phyloP scores from a whole-genome alignment of 2,113 vertebrate genomes.

The Mohoua ochrocephala region DNA sequence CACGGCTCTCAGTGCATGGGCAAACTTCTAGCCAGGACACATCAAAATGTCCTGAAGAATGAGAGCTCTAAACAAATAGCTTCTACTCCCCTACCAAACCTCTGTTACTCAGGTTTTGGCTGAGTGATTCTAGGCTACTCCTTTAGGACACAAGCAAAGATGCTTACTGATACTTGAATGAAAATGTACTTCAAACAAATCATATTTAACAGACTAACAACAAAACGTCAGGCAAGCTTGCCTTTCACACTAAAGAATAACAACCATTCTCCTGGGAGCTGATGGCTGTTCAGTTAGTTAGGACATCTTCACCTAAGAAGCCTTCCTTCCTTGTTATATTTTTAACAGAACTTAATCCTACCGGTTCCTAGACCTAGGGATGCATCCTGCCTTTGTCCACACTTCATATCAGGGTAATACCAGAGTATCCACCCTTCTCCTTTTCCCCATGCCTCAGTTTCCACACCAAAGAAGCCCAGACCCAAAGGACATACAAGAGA shows the following conservation, averaged over 20 bases:
- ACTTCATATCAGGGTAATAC: neutral
- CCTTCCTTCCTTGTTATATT: neutral
- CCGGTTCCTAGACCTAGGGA: neutral
- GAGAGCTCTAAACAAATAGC: rapidly evolving
- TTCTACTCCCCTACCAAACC: neutral
- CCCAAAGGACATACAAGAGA: neutral
- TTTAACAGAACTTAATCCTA: neutral
- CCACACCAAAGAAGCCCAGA: neutral
- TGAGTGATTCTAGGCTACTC: neutral
- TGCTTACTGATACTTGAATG: neutral
- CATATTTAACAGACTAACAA: neutral
- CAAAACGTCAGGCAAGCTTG: neutral
- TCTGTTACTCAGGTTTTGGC: neutral
- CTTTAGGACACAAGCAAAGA: neutral
- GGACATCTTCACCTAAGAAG: neutral
- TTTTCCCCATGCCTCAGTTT: neutral
- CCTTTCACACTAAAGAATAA: neutral
- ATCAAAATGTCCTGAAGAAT: neutral
- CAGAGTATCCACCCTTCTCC: neutral
- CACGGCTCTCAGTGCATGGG: neutral
- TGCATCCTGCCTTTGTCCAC: neutral
- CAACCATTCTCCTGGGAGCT: neutral
- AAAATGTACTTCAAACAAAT: neutral
- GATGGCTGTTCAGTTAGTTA: neutral
- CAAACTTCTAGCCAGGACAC: neutral